Evolutionary conservation across 2,888 invertebrate genomes (phyloP).

Genomic region (Tridacna gigas): DNA sequence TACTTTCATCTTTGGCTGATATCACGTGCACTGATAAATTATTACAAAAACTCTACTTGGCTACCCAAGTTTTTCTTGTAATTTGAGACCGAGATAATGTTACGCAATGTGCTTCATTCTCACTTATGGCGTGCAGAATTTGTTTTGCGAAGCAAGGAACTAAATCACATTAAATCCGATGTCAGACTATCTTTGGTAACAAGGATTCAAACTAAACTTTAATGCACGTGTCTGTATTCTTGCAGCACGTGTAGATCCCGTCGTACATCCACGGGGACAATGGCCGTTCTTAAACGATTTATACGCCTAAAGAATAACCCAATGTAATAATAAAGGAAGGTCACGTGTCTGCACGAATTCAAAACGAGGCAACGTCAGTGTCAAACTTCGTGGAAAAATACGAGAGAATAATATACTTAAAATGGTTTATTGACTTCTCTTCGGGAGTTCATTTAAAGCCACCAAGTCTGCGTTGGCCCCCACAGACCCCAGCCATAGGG

Average conservation of each 20-base stretch:
- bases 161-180: constrained; percentile 7
- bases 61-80: neutral
- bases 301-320: constrained; percentile 3
- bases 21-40: no score
- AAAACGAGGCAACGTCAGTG: constrained; percentile 11
- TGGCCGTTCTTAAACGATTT: constrained; percentile 3
- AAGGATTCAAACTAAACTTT: neutral
- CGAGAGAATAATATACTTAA: constrained; percentile 15
- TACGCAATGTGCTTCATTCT: constrained; percentile 15
- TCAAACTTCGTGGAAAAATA: constrained; percentile 8
- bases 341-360: constrained; percentile 3
- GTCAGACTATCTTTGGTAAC: constrained; percentile 8
- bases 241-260: neutral
- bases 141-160: neutral
- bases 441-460: neutral
- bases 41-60: no score
- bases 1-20: no score
- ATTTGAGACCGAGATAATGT: neutral
- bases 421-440: constrained; percentile 7
- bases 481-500: neutral
- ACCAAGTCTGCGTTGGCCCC: neutral
- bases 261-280: neutral
- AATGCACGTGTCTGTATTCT: neutral
- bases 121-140: constrained; percentile 13
- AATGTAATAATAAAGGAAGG: constrained; percentile 6